A percentile compares a stretch with the other conserved stretches of the same genome.
phyloP scores from a whole-genome alignment of 2,113 vertebrate genomes.

The Sinosuthora webbiana region DNA sequence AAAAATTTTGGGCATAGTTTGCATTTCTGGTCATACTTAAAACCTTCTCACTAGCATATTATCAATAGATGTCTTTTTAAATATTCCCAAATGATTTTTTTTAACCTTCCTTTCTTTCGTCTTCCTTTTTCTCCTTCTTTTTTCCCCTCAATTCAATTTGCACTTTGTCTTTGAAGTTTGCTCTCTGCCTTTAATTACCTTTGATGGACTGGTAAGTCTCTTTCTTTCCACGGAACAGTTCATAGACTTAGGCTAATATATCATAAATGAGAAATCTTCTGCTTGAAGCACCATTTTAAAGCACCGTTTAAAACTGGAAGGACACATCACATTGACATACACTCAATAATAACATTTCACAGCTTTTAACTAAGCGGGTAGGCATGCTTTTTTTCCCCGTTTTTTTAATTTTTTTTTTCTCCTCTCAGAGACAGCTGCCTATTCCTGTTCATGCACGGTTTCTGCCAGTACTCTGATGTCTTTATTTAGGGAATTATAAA shows the following conservation, averaged over 20 bases:
- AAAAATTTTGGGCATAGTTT: not conserved
- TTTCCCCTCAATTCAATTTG: not conserved
- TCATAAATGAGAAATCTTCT: slow-evolving; percentile 66
- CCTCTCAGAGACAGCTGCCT: slow-evolving; percentile 50
- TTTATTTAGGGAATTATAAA: slow-evolving; percentile 78
- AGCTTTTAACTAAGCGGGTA: slow-evolving; percentile 69
- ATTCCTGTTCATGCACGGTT: slow-evolving; percentile 54
- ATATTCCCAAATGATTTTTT: slow-evolving; percentile 41
- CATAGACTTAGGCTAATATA: slow-evolving; percentile 66
- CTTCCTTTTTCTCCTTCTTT: not conserved
- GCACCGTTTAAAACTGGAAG: slow-evolving; percentile 68
- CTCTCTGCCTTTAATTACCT: slow-evolving; percentile 70
- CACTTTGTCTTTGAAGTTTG: slow-evolving; percentile 73
- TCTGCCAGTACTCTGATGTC: slow-evolving; percentile 72
- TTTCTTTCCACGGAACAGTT: slow-evolving; percentile 57
- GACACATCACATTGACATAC: slow-evolving; percentile 61
- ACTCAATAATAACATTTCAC: slow-evolving; percentile 69
- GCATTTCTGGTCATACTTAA: not conserved
- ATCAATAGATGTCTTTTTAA: slow-evolving; percentile 32
- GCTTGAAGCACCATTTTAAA: slow-evolving; percentile 70
- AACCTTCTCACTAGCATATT: not conserved
- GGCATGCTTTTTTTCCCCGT: not conserved
- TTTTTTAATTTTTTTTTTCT: not conserved
- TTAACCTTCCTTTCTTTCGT: not conserved
- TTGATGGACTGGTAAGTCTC: slow-evolving; percentile 64